Evolutionary conservation across 2,797 vertebrate species (phyloP), one percentile per base, ranked within the genome.

Genomic region (Danionella dracula): DNA sequence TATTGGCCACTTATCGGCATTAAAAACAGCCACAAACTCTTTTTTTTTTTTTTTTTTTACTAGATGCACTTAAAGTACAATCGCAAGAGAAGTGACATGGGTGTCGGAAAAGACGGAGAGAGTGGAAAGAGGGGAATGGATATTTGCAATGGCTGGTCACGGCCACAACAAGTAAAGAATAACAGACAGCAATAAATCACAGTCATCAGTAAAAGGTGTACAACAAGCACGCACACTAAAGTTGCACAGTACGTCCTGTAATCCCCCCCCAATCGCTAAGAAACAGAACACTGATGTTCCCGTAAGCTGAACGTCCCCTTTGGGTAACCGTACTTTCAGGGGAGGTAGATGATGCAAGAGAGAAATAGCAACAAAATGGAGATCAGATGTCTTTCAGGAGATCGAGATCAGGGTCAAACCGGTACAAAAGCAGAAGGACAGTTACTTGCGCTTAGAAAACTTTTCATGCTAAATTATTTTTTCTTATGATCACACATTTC

Each of bases 61-160:
- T 85, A 88, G 86, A 81, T 90, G 89, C 90, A 90, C 85, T 87
- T 86, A 77, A 87, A 90, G 87, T 90, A 90, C 88, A 92, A 89
- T 88, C 85, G 81, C 86, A 87, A 88, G 84, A 87, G 87, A 82
- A 84, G 71, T 80, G 78, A 84, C 80, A 85, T 85, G 82, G 86
- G 83, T 78, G 84, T 80, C 66, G 51, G 66, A 50, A 72, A 80
- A 78, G 77, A 78, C 60, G 68, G 59, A 69, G 23, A 72, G 44
- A 42, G 68, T 61, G 70, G 71, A 74, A 76, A 71, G 68, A 73
- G 60, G 66, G 76, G 78, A 78, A 75, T 75, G 70, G 66, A 77
- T 79, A 82, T 81, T 85, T 86, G 76, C 83, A 84, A 78, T 59
- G 76, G 70, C 82, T 82, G 69, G 78, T 82, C 83, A 87, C 83